These are phyloP conservation scores for Rhipidura dahli DNA, from an alignment of 2,113 vertebrate genomes.

Conservation along the genomic window DNA sequence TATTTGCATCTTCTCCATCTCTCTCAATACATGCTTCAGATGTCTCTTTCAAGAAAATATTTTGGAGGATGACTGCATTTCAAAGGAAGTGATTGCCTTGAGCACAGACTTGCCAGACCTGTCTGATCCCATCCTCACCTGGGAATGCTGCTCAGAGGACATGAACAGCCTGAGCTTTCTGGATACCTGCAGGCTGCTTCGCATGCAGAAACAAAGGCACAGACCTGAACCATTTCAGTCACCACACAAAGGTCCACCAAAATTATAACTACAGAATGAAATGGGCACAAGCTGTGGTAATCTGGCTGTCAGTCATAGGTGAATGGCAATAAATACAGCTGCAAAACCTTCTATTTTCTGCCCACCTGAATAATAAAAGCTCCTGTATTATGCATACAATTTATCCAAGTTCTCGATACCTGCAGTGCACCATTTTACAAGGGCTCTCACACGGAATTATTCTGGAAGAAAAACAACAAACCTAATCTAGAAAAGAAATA, in stretches of 20 bases:
- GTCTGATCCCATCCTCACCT: constrained; percentile 14
- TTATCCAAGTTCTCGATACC: not conserved
- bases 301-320: not conserved
- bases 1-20: not conserved
- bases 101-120: constrained; percentile 26
- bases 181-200: not conserved
- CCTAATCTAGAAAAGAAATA: not conserved
- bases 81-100: constrained; percentile 30
- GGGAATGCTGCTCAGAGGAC: not conserved
- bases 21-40: not conserved
- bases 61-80: not conserved
- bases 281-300: not conserved
- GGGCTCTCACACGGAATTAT: not conserved
- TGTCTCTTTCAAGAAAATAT: not conserved
- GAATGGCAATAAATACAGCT: not conserved
- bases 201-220: not conserved
- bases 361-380: not conserved
- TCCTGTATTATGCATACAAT: not conserved
- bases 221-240: not conserved
- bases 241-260: not conserved
- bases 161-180: not conserved
- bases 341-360: not conserved
- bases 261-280: not conserved
- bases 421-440: not conserved
- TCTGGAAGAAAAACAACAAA: not conserved